These are phyloP conservation scores for Magallana ariakensis DNA, from an alignment of 1,140 invertebrate genomes.

Conservation along the genomic window DNA sequence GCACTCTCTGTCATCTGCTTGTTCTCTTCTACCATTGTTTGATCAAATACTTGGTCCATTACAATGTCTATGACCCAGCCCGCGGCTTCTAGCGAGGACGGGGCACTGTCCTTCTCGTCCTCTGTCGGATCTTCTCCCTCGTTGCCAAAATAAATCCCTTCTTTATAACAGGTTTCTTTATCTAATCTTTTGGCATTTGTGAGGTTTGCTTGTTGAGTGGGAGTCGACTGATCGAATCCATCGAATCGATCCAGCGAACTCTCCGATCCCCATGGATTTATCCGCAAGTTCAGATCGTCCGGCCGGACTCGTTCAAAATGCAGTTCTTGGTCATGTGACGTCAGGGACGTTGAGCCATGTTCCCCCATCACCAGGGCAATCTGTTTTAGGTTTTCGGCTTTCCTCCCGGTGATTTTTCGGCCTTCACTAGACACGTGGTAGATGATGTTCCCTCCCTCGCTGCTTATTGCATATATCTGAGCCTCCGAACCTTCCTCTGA, in stretches of 20 bases:
- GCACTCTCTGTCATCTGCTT: background rate
- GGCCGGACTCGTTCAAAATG: slow-evolving; percentile 76
- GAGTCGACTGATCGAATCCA: slow-evolving; percentile 65
- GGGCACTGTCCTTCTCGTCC: slow-evolving; percentile 55
- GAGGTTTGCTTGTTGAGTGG: slow-evolving; percentile 57
- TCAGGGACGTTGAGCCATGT: slow-evolving; percentile 66
- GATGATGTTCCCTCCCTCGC: slow-evolving; percentile 91
- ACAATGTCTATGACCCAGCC: slow-evolving; percentile 83
- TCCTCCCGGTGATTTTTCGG: slow-evolving; percentile 66
- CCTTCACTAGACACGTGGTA: slow-evolving; percentile 86
- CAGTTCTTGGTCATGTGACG: slow-evolving; percentile 71
- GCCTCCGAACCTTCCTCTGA: slow-evolving; percentile 79
- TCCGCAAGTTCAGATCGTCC: slow-evolving; percentile 72
- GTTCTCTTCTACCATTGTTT: background rate
- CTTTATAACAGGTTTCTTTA: slow-evolving; percentile 76
- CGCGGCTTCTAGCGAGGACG: slow-evolving; percentile 76
- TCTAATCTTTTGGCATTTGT: slow-evolving; percentile 72
- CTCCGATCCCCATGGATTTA: slow-evolving; percentile 79
- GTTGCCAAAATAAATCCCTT: slow-evolving; percentile 77
- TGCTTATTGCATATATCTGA: slow-evolving; percentile 92
- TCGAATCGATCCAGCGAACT: slow-evolving; percentile 76
- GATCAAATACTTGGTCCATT: slow-evolving; percentile 79
- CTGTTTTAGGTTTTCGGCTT: slow-evolving; percentile 72
- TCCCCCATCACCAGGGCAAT: slow-evolving; percentile 73
- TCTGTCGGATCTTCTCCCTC: slow-evolving; percentile 56